A percentile compares a stretch with the other conserved stretches of the same genome.
phyloP scores from a whole-genome alignment of 2,888 invertebrate genomes.

The Ellobium chinense region DNA sequence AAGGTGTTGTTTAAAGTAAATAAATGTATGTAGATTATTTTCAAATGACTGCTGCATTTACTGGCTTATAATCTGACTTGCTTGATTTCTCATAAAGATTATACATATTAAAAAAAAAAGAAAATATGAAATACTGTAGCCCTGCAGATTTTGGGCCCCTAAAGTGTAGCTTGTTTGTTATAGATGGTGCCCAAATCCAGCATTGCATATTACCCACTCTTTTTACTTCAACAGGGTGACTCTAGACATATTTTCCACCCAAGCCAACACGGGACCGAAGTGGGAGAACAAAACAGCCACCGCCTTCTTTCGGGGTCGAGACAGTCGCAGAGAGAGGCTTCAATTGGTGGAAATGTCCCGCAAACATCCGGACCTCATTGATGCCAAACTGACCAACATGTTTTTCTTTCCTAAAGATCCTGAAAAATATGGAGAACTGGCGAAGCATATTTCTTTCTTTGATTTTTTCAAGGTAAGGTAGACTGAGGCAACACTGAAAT shows the following conservation, averaged over 20 bases:
- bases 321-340: slow-evolving; percentile 91
- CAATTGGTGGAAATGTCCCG: slow-evolving; percentile 89
- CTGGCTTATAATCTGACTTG: too few relatives aligned
- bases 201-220: neutral
- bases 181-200: too few relatives aligned
- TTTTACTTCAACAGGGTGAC: slow-evolving; percentile 84
- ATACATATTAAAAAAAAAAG: too few relatives aligned
- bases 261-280: slow-evolving; percentile 84
- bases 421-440: slow-evolving; percentile 91
- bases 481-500: neutral
- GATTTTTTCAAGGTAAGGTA: slow-evolving; percentile 92
- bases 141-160: too few relatives aligned
- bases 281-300: slow-evolving; percentile 89
- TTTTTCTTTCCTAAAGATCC: slow-evolving; percentile 95
- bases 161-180: too few relatives aligned
- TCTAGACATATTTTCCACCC: slow-evolving; percentile 93
- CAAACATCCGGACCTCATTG: slow-evolving; percentile 88
- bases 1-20: too few relatives aligned
- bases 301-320: slow-evolving; percentile 95
- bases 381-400: slow-evolving; percentile 95
- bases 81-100: too few relatives aligned
- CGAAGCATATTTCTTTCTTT: slow-evolving; percentile 91
- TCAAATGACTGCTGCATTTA: too few relatives aligned
- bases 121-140: too few relatives aligned
- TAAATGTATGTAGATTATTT: too few relatives aligned